A percentile compares a stretch with the other conserved stretches of the same genome.
Evolutionary conservation across 2,888 invertebrate species (phyloP).

Genomic region (Thyatira batis): DNA sequence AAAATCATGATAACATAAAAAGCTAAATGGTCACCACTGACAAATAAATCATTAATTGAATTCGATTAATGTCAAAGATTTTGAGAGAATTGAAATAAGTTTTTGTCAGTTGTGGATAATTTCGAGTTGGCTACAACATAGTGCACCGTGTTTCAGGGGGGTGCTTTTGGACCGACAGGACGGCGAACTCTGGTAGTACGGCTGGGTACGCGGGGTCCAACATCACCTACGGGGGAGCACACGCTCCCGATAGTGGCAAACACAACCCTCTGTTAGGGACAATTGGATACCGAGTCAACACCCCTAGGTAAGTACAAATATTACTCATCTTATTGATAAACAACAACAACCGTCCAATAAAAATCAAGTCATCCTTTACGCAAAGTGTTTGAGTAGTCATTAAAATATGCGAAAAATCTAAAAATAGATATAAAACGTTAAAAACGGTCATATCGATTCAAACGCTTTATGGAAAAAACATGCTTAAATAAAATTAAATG

Average conservation of each 20-base stretch:
- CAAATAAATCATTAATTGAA: slow-evolving; percentile 44
- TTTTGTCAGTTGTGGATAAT: slow-evolving; percentile 36
- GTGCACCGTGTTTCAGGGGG: slow-evolving; percentile 75
- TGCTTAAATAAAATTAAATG: neutral
- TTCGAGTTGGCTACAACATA: slow-evolving; percentile 53
- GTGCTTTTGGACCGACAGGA: slow-evolving; percentile 89
- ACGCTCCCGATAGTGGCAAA: slow-evolving; percentile 76
- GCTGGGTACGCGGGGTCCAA: slow-evolving; percentile 80
- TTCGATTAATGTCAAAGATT: slow-evolving; percentile 20
- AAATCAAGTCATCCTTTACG: neutral
- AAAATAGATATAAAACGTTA: slow-evolving; percentile 17
- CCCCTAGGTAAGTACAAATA: slow-evolving; percentile 85
- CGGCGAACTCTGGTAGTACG: slow-evolving; percentile 85
- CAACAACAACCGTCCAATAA: too few relatives aligned
- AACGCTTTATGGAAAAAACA: neutral
- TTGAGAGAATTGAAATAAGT: slow-evolving; percentile 18
- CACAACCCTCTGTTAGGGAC: slow-evolving; percentile 77
- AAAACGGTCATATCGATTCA: slow-evolving; percentile 1
- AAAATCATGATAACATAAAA: slow-evolving; percentile 47
- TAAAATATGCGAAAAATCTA: neutral
- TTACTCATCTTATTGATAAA: too few relatives aligned
- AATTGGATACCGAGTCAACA: slow-evolving; percentile 83
- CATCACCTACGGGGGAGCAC: slow-evolving; percentile 72
- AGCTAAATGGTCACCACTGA: slow-evolving; percentile 41
- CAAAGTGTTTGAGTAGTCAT: too few relatives aligned